Evolutionary conservation across 2,113 vertebrate genomes (phyloP).

Genomic region (Zosterops japonicus): DNA sequence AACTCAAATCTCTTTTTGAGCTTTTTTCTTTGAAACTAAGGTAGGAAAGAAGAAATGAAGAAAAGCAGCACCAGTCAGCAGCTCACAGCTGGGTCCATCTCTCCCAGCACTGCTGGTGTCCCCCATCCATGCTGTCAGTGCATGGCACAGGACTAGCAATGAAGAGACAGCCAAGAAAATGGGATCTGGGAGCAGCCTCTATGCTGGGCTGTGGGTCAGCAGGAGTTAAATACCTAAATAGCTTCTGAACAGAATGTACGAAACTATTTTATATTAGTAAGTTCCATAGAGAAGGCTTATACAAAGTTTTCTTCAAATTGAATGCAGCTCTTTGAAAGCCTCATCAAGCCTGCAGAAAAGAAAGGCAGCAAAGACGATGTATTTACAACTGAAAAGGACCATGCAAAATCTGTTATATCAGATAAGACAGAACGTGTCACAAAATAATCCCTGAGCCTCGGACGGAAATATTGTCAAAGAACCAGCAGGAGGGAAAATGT

Average conservation of each 20-base stretch:
- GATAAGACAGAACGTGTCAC: not conserved
- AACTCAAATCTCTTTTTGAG: not conserved
- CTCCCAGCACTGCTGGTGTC: not conserved
- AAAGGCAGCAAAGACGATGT: fast-evolving
- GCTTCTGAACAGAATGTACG: not conserved
- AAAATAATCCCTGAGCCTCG: not conserved
- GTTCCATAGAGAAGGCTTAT: not conserved
- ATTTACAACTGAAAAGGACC: not conserved
- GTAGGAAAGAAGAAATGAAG: not conserved
- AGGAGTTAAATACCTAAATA: not conserved
- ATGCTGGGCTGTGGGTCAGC: not conserved
- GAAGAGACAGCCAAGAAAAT: not conserved
- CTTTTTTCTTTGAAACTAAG: not conserved
- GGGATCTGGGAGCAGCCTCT: not conserved
- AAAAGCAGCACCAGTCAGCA: not conserved
- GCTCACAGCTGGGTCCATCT: not conserved
- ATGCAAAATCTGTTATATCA: not conserved
- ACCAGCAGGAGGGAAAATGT: not conserved
- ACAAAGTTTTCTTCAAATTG: not conserved
- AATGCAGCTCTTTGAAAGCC: not conserved
- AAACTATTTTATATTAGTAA: not conserved
- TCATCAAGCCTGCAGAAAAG: not conserved
- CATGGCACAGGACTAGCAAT: not conserved
- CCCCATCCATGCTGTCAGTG: fast-evolving
- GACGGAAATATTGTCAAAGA: not conserved